Evolutionary conservation across 1,140 invertebrate genomes (phyloP).

Genomic region (Panulirus ornatus): DNA sequence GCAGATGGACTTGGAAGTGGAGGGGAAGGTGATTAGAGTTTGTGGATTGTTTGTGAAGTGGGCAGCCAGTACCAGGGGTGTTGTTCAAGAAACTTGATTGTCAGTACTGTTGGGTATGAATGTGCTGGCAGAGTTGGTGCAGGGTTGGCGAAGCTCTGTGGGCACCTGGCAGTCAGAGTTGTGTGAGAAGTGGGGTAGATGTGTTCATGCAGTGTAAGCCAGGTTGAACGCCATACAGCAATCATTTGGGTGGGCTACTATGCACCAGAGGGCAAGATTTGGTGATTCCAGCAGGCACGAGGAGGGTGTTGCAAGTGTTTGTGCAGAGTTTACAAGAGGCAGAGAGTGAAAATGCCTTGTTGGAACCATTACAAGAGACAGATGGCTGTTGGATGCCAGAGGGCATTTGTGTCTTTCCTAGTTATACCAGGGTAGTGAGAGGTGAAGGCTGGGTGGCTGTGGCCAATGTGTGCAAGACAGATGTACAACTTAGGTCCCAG

Average conservation of each 20-base stretch:
- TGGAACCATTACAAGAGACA: neutral
- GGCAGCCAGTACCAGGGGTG: neutral
- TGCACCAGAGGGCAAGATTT: neutral
- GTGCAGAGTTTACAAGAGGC: neutral
- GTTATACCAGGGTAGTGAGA: constrained; percentile 12
- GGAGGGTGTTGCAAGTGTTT: constrained; percentile 9
- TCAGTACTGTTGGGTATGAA: neutral
- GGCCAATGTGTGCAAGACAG: neutral
- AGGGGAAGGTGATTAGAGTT: neutral
- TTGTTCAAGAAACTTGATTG: neutral
- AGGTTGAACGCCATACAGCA: neutral
- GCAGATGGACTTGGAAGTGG: neutral
- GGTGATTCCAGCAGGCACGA: neutral
- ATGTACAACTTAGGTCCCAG: neutral
- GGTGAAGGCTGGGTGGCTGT: neutral
- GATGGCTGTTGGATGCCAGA: constrained; percentile 7
- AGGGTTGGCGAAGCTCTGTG: neutral
- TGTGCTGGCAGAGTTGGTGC: constrained; percentile 15
- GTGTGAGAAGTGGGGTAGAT: neutral
- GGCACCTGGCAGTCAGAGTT: neutral
- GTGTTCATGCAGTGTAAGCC: neutral
- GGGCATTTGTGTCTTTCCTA: constrained; percentile 5
- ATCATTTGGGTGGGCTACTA: neutral
- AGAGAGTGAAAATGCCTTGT: neutral
- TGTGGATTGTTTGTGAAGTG: constrained; percentile 13